Conservation (phyloP, 53 echinoderm and acorn worm genomes). For the Stichopus horrens region DNA sequence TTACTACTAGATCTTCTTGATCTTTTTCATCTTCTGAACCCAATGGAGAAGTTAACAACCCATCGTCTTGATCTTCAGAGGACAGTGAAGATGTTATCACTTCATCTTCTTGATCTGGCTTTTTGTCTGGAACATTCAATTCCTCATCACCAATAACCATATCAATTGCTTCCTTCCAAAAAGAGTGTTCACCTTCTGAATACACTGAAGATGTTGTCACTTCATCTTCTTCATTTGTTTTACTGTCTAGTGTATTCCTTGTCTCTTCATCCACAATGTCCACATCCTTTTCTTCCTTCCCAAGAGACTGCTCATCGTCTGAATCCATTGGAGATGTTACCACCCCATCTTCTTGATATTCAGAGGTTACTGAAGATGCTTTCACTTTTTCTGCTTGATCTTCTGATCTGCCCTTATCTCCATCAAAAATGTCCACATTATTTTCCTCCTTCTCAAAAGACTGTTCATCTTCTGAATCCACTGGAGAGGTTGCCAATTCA, state of each 20-base stretch:
- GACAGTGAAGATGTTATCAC: neutral
- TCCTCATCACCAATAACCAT: neutral
- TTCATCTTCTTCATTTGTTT: too few species aligned
- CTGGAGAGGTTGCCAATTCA: neutral
- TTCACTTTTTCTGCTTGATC: too few species aligned
- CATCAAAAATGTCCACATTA: too few species aligned
- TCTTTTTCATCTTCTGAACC: neutral
- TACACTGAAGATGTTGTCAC: neutral
- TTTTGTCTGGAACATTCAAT: neutral
- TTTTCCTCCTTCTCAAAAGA: neutral
- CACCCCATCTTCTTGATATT: too few species aligned
- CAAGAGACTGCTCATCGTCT: neutral
- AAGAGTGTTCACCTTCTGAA: neutral
- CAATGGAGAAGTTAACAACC: too few species aligned
- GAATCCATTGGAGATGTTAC: neutral
- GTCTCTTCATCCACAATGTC: too few species aligned
- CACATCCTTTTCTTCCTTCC: too few species aligned
- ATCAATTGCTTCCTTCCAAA: neutral
- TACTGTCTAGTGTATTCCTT: too few species aligned
- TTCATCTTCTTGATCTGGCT: neutral
- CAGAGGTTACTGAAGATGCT: too few species aligned
- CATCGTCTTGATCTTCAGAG: neutral
- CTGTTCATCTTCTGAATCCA: neutral
- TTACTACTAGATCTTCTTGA: too few species aligned
- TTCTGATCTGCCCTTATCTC: too few species aligned